Evolutionary conservation across 1,140 invertebrate genomes (phyloP).

Genomic region (Druon quercuslanigerum): DNA sequence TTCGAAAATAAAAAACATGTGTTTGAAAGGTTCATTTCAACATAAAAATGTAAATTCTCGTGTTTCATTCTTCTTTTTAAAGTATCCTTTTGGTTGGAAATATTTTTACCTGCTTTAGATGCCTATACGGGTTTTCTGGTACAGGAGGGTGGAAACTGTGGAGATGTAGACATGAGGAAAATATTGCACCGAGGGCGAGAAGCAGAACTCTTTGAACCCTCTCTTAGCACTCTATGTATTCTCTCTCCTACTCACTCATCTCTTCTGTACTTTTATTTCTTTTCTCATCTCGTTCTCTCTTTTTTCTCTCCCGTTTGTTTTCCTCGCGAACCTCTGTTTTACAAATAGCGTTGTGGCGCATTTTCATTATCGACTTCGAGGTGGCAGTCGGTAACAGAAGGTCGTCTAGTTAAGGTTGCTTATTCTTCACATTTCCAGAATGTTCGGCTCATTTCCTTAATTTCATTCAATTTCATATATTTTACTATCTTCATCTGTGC

Average conservation of each 20-base stretch:
- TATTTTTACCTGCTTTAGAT: background rate
- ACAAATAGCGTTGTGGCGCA: constrained; percentile 43
- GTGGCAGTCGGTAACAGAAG: constrained; percentile 45
- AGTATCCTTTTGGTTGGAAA: background rate
- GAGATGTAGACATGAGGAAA: constrained; percentile 56
- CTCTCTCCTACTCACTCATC: background rate
- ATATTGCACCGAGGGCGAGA: constrained; percentile 45
- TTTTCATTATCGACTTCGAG: constrained; percentile 58
- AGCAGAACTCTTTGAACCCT: constrained; percentile 59
- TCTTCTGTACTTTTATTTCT: constrained; percentile 6
- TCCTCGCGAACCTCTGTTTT: constrained; percentile 42
- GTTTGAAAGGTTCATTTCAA: too few relatives aligned
- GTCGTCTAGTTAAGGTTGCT: constrained; percentile 43
- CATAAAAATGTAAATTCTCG: too few relatives aligned
- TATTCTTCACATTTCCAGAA: constrained; percentile 2
- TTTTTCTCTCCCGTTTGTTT: constrained; percentile 32
- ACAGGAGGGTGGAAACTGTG: constrained; percentile 27
- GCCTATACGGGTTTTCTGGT: background rate
- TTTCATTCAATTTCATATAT: background rate
- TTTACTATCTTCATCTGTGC: background rate
- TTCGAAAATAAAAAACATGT: too few relatives aligned
- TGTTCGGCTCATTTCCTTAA: background rate
- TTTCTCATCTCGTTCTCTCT: constrained; percentile 33
- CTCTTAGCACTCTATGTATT: constrained; percentile 41
- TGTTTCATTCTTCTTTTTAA: background rate